Percentiles rank a stretch among this genome's conserved stretches.
These are phyloP conservation scores for Scelioninae gen. 2 DNA, from an alignment of 2,888 invertebrate genomes.

Conservation along the genomic window DNA sequence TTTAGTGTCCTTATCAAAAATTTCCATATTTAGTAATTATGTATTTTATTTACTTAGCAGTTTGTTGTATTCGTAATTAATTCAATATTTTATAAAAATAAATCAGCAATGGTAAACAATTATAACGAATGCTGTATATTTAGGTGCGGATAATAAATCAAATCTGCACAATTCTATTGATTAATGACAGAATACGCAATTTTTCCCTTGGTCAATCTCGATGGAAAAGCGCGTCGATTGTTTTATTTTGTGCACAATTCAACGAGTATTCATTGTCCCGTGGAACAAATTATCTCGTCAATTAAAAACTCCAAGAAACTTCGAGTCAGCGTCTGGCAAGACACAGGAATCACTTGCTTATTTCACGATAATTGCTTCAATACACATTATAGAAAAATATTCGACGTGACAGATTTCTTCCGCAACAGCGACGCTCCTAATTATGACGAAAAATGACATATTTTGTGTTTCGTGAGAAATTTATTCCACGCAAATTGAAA, in stretches of 20 bases:
- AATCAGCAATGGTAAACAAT: background rate
- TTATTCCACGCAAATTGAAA: too few species aligned
- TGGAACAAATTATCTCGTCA: conserved; percentile 44
- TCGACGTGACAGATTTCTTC: conserved; percentile 6
- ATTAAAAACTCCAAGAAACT: conserved; percentile 48
- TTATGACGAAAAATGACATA: background rate
- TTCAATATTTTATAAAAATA: too few species aligned
- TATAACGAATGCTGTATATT: background rate
- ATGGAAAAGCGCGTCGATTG: conserved; percentile 1
- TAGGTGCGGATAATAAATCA: background rate
- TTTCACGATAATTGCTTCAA: conserved; percentile 29
- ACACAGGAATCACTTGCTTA: conserved; percentile 4
- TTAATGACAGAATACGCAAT: background rate
- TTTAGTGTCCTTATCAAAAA: too few species aligned
- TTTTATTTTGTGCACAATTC: conserved; percentile 17
- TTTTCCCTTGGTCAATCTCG: conserved; percentile 1
- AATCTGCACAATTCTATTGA: background rate
- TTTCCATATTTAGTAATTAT: too few species aligned
- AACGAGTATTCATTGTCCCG: conserved; percentile 42
- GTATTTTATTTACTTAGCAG: too few species aligned
- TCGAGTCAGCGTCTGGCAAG: conserved; percentile 26
- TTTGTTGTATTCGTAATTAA: too few species aligned
- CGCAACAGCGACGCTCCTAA: background rate
- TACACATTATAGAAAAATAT: conserved; percentile 14
- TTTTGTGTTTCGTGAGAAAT: too few species aligned